phyloP scores from a whole-genome alignment of 2,113 vertebrate species.

The Struthio camelus region DNA sequence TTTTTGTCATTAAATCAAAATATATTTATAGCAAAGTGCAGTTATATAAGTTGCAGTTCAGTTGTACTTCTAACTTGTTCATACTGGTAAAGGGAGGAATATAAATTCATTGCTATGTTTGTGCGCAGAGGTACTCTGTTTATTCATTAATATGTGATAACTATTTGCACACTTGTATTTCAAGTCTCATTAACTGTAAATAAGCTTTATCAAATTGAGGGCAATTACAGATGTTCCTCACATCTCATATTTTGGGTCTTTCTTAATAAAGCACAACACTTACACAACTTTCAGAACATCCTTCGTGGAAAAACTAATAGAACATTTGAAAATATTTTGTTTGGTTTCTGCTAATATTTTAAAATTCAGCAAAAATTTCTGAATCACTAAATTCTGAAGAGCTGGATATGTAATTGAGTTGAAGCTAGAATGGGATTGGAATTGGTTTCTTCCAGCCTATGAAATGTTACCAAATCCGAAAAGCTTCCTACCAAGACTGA shows the following conservation, averaged over 20 bases:
- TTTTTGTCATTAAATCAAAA: not conserved
- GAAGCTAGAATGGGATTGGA: not conserved
- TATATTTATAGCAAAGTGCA: not conserved
- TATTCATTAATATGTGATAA: slow-evolving; percentile 34
- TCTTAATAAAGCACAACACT: not conserved
- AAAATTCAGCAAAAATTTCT: not conserved
- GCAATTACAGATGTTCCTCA: not conserved
- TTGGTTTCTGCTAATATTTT: not conserved
- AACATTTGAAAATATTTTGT: not conserved
- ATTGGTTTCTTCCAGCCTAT: not conserved
- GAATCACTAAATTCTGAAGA: not conserved
- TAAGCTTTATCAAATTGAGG: not conserved
- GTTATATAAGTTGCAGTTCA: not conserved
- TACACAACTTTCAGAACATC: not conserved
- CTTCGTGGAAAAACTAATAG: not conserved
- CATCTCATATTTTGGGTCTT: not conserved
- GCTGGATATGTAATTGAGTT: not conserved
- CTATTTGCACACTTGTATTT: slow-evolving; percentile 30
- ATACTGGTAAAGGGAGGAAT: not conserved
- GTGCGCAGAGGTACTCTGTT: not conserved
- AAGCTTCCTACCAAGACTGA: not conserved
- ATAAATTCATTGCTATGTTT: not conserved
- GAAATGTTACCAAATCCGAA: not conserved
- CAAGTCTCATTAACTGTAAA: not conserved
- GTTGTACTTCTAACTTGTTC: not conserved